Evolutionary conservation across 1,140 invertebrate species (phyloP).

Genomic region (Drosophila eugracilis): DNA sequence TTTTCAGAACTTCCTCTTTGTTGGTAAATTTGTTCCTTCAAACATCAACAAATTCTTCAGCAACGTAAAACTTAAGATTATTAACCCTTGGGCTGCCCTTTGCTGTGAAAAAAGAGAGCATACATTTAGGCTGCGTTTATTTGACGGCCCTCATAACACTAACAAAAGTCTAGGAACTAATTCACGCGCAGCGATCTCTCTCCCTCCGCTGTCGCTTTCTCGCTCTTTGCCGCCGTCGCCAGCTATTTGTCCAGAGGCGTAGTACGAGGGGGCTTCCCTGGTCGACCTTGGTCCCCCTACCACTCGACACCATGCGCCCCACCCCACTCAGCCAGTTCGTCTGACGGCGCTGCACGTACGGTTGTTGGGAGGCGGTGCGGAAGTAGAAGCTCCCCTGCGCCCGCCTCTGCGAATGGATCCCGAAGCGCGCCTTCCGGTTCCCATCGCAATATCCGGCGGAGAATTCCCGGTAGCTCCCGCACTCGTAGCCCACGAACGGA

Average conservation of each 20-base stretch:
- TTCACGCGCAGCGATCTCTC: neutral
- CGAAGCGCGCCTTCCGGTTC: slow-evolving; percentile 70
- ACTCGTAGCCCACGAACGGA: slow-evolving; percentile 87
- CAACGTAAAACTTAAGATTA: too few species aligned
- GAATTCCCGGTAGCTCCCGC: slow-evolving; percentile 88
- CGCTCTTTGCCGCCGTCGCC: slow-evolving; percentile 14
- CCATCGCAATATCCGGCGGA: slow-evolving; percentile 76
- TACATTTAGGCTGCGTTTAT: slow-evolving; percentile 23
- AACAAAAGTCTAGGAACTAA: slow-evolving; percentile 27
- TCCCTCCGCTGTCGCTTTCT: neutral
- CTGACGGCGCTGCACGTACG: slow-evolving; percentile 65
- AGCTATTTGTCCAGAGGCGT: slow-evolving; percentile 29
- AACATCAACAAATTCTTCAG: too few species aligned
- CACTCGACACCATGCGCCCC: slow-evolving; percentile 12
- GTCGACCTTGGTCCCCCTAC: neutral
- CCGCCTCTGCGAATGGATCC: slow-evolving; percentile 70
- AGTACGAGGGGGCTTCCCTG: neutral
- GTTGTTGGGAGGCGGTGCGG: slow-evolving; percentile 58
- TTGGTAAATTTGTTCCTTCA: too few species aligned
- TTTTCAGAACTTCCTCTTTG: too few species aligned
- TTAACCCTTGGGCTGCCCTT: neutral
- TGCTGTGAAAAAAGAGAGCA: slow-evolving; percentile 1
- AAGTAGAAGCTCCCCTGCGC: slow-evolving; percentile 73
- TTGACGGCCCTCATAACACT: slow-evolving; percentile 11
- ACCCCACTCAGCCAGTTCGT: slow-evolving; percentile 8